phyloP scores from a whole-genome alignment of 1,140 invertebrate species.

The Oncopeltus fasciatus region DNA sequence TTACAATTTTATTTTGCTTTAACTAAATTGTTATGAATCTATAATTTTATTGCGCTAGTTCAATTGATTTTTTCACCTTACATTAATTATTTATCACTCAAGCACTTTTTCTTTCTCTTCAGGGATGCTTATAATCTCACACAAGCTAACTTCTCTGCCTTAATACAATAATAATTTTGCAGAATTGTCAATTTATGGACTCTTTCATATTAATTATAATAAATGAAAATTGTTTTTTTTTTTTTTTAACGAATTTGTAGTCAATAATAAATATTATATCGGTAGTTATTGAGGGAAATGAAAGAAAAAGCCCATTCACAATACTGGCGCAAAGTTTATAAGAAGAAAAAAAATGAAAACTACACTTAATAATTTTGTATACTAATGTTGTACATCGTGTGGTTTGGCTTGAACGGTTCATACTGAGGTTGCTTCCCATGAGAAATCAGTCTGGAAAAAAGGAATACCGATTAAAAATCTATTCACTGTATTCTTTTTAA shows the following conservation, averaged over 20 bases:
- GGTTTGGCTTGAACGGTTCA: slow-evolving; percentile 2
- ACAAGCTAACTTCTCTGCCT: too few species aligned
- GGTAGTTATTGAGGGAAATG: neutral
- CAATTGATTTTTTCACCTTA: too few species aligned
- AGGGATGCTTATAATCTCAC: neutral
- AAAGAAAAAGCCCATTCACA: slow-evolving; percentile 7
- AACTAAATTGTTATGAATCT: too few species aligned
- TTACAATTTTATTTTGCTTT: too few species aligned
- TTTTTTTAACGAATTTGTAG: neutral
- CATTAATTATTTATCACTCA: too few species aligned
- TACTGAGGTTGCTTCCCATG: slow-evolving; percentile 4
- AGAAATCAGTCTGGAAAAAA: slow-evolving; percentile 6
- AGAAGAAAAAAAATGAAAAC: neutral
- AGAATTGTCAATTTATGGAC: neutral
- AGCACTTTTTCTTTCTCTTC: neutral
- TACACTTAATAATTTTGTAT: slow-evolving; percentile 3
- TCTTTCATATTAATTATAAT: neutral
- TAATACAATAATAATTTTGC: too few species aligned
- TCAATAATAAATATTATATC: too few species aligned
- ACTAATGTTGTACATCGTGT: slow-evolving; percentile 1
- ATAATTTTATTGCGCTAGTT: too few species aligned
- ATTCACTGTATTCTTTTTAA: too few species aligned
- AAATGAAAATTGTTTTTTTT: neutral
- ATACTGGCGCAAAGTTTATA: neutral
- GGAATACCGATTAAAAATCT: neutral